Conservation (phyloP, 2,797 vertebrate genomes). For the Myotis pilosus region DNA sequence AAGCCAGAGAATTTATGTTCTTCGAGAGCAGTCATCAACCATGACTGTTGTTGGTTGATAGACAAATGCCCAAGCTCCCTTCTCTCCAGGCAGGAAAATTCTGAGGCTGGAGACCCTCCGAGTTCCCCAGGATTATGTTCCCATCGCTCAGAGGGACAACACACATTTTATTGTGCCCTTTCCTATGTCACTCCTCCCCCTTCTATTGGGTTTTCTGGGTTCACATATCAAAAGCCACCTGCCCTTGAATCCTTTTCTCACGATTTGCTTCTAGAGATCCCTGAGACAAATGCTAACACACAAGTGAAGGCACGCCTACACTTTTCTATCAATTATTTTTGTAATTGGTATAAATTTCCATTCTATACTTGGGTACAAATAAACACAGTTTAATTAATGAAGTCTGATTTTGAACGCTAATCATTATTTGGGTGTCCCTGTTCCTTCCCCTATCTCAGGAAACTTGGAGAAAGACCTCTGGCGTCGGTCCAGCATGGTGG, state of each 20-base stretch:
- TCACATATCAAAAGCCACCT: not conserved
- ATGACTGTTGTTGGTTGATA: not conserved
- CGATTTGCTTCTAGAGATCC: not conserved
- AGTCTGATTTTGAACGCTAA: not conserved
- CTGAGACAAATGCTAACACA: not conserved
- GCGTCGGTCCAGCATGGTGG: no score
- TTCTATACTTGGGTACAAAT: not conserved
- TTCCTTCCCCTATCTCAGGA: not conserved
- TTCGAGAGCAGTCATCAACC: not conserved
- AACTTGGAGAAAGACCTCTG: no score
- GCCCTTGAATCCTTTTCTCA: not conserved
- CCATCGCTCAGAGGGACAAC: not conserved
- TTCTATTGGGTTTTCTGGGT: not conserved
- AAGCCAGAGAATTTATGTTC: not conserved
- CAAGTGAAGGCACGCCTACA: not conserved
- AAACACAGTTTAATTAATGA: not conserved
- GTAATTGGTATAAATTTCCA: not conserved
- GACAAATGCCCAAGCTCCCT: not conserved
- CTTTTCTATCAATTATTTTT: not conserved
- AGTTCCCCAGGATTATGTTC: not conserved
- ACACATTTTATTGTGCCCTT: not conserved
- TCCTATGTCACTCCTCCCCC: not conserved
- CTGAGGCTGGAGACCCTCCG: not conserved
- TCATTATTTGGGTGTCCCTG: not conserved
- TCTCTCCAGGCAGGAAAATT: not conserved